phyloP scores from a whole-genome alignment of 2,797 vertebrate genomes.

The Urocyon cinereoargenteus region DNA sequence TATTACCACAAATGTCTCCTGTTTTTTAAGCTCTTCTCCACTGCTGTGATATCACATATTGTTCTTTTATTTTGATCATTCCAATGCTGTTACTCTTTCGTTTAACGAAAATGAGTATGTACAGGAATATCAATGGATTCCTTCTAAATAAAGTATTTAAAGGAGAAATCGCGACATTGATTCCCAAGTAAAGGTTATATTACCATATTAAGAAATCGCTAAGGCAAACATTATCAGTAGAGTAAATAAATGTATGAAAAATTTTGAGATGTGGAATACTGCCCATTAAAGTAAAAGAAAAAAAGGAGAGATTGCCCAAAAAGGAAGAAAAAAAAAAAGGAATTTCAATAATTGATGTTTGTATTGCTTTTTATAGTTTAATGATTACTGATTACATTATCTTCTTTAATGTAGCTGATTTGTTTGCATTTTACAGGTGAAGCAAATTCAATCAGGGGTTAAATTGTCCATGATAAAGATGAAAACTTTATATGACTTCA shows the following conservation, averaged over 20 bases:
- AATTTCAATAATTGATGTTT: not conserved
- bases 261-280: not conserved
- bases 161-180: not conserved
- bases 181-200: constrained; percentile 54
- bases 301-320: not conserved
- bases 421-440: not conserved
- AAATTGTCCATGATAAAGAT: not conserved
- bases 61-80: not conserved
- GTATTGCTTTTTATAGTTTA: not conserved
- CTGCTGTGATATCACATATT: not conserved
- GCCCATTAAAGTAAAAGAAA: not conserved
- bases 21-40: not conserved
- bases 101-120: not conserved
- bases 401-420: not conserved
- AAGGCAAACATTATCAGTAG: constrained; percentile 21
- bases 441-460: not conserved
- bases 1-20: not conserved
- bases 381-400: not conserved
- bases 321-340: not conserved
- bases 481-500: not conserved
- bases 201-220: not conserved
- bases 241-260: constrained; percentile 32
- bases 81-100: not conserved
- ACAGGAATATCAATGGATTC: not conserved
- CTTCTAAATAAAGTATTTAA: constrained; percentile 45